Conservation (phyloP, 2,113 vertebrate species). For the Ciconia stormi region DNA sequence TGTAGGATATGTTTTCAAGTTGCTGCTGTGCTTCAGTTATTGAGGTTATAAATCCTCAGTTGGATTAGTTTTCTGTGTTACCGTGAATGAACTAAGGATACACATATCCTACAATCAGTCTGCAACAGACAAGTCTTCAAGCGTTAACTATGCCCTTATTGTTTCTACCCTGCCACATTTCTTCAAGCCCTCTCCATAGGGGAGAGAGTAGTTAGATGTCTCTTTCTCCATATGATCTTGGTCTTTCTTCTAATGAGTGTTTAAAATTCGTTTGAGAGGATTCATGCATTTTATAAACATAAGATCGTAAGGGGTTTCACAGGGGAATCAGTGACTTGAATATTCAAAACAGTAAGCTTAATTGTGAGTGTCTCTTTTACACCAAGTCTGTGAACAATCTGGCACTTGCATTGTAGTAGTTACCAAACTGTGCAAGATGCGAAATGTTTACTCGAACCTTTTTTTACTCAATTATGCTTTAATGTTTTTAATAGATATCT, state of each 20-base stretch:
- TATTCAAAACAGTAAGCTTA: not conserved
- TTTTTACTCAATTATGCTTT: not conserved
- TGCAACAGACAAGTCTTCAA: not conserved
- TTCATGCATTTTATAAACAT: not conserved
- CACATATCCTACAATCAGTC: not conserved
- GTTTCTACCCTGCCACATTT: not conserved
- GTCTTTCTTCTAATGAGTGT: not conserved
- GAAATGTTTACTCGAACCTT: not conserved
- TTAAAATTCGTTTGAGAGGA: not conserved
- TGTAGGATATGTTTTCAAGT: not conserved
- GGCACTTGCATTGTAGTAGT: not conserved
- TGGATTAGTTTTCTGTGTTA: not conserved
- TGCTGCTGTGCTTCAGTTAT: not conserved
- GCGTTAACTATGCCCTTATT: not conserved
- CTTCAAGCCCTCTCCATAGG: rapidly evolving
- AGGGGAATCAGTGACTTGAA: not conserved
- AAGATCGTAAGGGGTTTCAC: not conserved
- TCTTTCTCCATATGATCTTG: not conserved
- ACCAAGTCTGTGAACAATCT: not conserved
- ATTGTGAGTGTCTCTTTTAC: not conserved
- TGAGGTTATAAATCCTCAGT: not conserved
- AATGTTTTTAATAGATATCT: constrained; percentile 84
- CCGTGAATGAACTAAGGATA: not conserved
- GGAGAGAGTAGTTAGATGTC: not conserved
- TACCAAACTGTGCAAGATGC: not conserved